These are phyloP conservation scores for Drosophila fuyamai DNA, from an alignment of 1,140 invertebrate species.

Conservation along the genomic window DNA sequence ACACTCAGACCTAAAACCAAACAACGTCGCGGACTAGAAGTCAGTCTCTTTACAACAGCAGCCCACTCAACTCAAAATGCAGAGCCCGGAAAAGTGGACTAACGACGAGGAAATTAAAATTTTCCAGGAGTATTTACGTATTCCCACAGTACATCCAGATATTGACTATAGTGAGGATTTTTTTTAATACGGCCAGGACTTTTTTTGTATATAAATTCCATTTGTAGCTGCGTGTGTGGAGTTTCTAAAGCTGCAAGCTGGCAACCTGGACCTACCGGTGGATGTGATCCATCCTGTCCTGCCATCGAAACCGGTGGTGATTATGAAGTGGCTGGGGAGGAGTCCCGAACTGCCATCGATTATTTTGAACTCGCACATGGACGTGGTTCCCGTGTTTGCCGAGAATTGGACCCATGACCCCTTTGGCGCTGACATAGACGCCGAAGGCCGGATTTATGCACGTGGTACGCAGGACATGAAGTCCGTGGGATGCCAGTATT, in stretches of 20 bases:
- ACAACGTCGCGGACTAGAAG: not conserved
- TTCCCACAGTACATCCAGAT: constrained; percentile 93
- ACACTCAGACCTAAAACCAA: constrained; percentile 10
- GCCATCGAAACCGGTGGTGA: constrained; percentile 88
- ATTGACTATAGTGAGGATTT: constrained; percentile 91
- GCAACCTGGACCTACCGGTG: constrained; percentile 87
- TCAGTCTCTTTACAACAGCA: constrained; percentile 9
- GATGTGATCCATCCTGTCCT: constrained; percentile 83
- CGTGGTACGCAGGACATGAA: constrained; percentile 90
- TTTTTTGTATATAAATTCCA: not conserved
- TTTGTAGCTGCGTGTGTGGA: constrained; percentile 86
- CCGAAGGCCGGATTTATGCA: constrained; percentile 91
- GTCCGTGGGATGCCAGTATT: constrained; percentile 74
- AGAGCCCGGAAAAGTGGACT: constrained; percentile 59
- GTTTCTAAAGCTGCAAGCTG: constrained; percentile 88
- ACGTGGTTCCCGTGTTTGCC: constrained; percentile 93
- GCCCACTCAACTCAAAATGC: constrained; percentile 35
- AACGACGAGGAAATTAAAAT: constrained; percentile 90
- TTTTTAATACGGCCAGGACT: not conserved
- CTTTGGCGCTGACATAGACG: constrained; percentile 90
- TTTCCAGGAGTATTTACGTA: constrained; percentile 93
- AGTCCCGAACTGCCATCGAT: constrained; percentile 88
- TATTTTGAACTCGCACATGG: constrained; percentile 94
- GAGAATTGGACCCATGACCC: constrained; percentile 88
- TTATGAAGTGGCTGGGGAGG: constrained; percentile 91